Evolutionary conservation across 2,888 invertebrate species (phyloP).

Genomic region (Drosophila stalkeri): DNA sequence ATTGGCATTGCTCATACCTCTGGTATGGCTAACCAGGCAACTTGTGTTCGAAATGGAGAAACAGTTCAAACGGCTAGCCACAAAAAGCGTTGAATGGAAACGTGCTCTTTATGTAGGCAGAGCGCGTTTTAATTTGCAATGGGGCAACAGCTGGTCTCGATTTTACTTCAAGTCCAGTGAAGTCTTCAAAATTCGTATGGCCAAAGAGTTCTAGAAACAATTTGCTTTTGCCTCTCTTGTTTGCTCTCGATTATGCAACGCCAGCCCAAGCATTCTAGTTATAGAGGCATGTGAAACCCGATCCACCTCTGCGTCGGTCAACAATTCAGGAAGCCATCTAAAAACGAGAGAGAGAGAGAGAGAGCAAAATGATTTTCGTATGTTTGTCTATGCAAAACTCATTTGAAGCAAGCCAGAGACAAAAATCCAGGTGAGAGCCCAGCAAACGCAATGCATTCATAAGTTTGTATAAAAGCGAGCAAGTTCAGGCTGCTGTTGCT

Average conservation of each 20-base stretch:
- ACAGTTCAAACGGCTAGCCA: conserved; percentile 11
- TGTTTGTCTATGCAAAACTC: conserved; percentile 75
- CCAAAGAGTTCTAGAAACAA: conserved; percentile 22
- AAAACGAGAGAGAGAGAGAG: conserved; percentile 2
- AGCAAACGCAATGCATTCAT: conserved; percentile 54
- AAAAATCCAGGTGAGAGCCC: conserved; percentile 20
- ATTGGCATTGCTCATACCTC: conserved; percentile 61
- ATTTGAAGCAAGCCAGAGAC: conserved; percentile 52
- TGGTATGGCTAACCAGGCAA: conserved; percentile 36
- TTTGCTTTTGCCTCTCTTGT: conserved; percentile 30
- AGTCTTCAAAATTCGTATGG: background rate
- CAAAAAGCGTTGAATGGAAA: conserved; percentile 59
- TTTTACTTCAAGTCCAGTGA: background rate
- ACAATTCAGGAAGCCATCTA: conserved; percentile 3
- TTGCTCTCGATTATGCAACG: conserved; percentile 59
- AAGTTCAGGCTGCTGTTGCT: background rate
- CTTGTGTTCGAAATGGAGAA: conserved; percentile 20
- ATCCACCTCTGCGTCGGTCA: conserved; percentile 14
- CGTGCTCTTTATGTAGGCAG: conserved; percentile 44
- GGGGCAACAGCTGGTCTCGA: conserved; percentile 21
- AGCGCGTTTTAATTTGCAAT: conserved; percentile 62
- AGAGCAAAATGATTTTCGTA: conserved; percentile 21
- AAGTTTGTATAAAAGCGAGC: conserved; percentile 29
- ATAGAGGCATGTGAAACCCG: background rate
- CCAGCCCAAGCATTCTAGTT: conserved; percentile 19